Evolutionary conservation across 2,888 invertebrate species (phyloP), one percentile per base, ranked within the genome.

Genomic region (Lycia hirtaria): DNA sequence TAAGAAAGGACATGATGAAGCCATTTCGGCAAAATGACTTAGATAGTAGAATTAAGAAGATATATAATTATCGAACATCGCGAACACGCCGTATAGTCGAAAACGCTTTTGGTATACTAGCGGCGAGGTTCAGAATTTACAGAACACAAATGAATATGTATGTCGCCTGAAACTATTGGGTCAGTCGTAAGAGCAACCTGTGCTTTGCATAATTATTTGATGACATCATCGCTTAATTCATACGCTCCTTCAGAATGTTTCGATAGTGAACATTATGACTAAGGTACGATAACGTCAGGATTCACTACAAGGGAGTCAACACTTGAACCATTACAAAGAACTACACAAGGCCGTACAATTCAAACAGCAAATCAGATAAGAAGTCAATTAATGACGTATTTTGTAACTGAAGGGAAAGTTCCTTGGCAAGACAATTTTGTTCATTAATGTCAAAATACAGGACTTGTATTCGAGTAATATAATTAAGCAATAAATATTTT

Each of bases 1-100:
- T 60, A 15, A 52, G 50, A 47, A 24, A 28, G 7, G 52, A 64
- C 32, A 48, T 57, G 33, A 44, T 60, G 48, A 60, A 53, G 44
- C 49, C 52, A 41, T 50, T 49, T 49, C 43, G 38, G 22, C 40
- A 47, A 22, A 12, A 17, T 22, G 33, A 47, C 12, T 50, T 50
- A 19, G 17, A 17, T 28, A 37, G 15, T 24, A 38, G 28, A 24
- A 26, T 9, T 9, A 50, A 22, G 20, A 35, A 33, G 22, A 47
- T 47, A 14, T 35, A 35, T 12, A 47, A 47, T 32, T 47, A 47
- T 15, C 47, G 47, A 4, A 20, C 20, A 38, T 38, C 38, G n/a
- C 38, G 38, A 47, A 35, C 47, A 22, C n/a, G 45, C n/a, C 45
- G 45, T 12, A 45, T 45, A n/a, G 45, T 45, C 19, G 45, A 45